phyloP scores from a whole-genome alignment of 2,113 vertebrate species.

The Noctilio leporinus region DNA sequence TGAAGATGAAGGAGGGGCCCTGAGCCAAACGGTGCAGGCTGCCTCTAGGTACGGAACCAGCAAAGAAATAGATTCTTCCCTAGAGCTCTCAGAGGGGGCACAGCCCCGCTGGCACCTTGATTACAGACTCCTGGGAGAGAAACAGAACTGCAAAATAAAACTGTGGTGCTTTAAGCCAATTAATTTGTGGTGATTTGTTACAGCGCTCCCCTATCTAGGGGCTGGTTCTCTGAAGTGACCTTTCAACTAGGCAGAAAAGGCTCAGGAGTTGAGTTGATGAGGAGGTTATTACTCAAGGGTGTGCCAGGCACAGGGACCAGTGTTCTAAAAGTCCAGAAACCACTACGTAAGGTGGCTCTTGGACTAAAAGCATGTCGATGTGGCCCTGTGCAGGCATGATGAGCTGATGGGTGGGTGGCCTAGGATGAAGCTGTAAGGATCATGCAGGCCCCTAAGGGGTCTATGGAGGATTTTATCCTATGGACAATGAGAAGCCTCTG shows the following conservation, averaged over 20 bases:
- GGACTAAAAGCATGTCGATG: too few species aligned
- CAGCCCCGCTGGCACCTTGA: too few species aligned
- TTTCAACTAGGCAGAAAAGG: background rate
- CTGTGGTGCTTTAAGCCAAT: background rate
- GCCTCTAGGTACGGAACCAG: background rate
- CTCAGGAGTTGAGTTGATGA: background rate
- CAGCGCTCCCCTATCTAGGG: background rate
- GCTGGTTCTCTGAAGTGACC: background rate
- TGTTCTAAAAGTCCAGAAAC: background rate
- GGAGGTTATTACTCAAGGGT: background rate
- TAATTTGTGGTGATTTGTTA: background rate
- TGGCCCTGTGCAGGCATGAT: background rate
- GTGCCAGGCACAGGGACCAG: background rate
- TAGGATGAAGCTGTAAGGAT: background rate
- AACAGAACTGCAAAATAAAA: background rate
- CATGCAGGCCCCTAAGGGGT: background rate
- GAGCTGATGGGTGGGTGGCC: too few species aligned
- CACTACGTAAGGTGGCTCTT: background rate
- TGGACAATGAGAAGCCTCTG: background rate
- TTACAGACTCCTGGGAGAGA: background rate
- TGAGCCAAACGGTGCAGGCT: accelerated
- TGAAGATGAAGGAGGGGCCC: background rate
- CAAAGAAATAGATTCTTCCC: background rate
- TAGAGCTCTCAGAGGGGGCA: background rate
- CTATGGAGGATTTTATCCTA: background rate